Conservation (phyloP, 2,797 vertebrate species). For the Anguilla megastoma region DNA sequence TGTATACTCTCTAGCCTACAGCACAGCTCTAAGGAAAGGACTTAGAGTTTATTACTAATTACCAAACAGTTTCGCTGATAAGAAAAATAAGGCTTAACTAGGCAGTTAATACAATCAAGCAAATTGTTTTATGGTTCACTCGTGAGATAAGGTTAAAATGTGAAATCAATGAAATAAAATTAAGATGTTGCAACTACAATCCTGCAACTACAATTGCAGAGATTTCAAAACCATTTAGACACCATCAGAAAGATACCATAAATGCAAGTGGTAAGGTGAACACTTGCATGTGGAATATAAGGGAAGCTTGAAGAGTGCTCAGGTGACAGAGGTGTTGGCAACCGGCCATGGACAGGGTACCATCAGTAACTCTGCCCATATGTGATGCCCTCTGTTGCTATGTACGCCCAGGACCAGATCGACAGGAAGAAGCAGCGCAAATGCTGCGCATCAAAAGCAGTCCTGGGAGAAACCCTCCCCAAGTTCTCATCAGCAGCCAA, state of each 20-base stretch:
- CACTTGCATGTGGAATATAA: not conserved
- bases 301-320: not conserved
- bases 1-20: not conserved
- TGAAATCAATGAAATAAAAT: not conserved
- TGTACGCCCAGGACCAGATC: conserved; percentile 14
- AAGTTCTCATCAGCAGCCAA: not conserved
- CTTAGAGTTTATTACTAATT: not conserved
- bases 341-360: not conserved
- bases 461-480: conserved; percentile 18
- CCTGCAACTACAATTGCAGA: not conserved
- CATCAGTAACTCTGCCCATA: not conserved
- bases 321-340: not conserved
- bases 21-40: not conserved
- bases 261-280: not conserved
- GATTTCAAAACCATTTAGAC: not conserved
- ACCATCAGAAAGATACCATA: not conserved
- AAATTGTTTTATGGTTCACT: not conserved
- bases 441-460: conserved; percentile 17
- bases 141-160: not conserved
- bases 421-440: conserved; percentile 35
- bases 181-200: not conserved
- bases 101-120: not conserved
- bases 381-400: not conserved
- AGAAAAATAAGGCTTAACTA: not conserved
- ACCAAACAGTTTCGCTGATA: not conserved